Conservation (phyloP, 2,888 invertebrate species). For the Drosophila recens region DNA sequence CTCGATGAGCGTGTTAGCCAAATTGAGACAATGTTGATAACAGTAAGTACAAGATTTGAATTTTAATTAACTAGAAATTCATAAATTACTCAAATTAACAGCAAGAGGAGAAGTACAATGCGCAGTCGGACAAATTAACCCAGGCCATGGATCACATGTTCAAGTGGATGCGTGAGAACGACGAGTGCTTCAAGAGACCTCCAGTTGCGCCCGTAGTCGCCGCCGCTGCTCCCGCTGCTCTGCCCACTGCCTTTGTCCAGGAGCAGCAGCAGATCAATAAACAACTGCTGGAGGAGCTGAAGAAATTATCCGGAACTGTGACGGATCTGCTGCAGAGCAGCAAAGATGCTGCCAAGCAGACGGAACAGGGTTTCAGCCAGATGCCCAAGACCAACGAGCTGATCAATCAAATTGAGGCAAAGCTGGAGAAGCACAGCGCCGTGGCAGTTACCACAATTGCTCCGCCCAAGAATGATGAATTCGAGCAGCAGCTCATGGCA, state of each 20-base stretch:
- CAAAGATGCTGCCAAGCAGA: conserved; percentile 74
- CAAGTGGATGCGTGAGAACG: conserved; percentile 84
- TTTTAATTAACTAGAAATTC: fast-evolving
- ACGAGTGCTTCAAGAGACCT: conserved; percentile 83
- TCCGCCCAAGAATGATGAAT: conserved; percentile 84
- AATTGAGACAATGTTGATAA: conserved; percentile 91
- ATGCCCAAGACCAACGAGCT: conserved; percentile 79
- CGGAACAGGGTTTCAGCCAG: conserved; percentile 76
- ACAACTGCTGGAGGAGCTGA: conserved; percentile 77
- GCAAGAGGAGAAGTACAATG: conserved; percentile 85
- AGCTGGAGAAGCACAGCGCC: conserved; percentile 76
- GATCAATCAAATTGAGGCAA: conserved; percentile 82
- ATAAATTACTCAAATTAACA: conserved; percentile 23
- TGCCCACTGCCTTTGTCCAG: conserved; percentile 73
- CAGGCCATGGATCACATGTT: conserved; percentile 83
- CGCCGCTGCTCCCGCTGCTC: conserved; percentile 24
- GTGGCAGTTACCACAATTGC: conserved; percentile 66
- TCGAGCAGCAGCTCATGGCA: conserved; percentile 85
- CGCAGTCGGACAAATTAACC: conserved; percentile 83
- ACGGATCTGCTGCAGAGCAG: conserved; percentile 72
- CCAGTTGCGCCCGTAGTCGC: conserved; percentile 47
- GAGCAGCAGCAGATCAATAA: conserved; percentile 76
- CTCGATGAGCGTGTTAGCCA: conserved; percentile 91
- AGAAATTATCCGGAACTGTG: conserved; percentile 73
- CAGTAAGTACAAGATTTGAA: conserved; percentile 85